These are phyloP conservation scores for Lymantria monacha DNA, from an alignment of 2,888 invertebrate species.

Conservation along the genomic window DNA sequence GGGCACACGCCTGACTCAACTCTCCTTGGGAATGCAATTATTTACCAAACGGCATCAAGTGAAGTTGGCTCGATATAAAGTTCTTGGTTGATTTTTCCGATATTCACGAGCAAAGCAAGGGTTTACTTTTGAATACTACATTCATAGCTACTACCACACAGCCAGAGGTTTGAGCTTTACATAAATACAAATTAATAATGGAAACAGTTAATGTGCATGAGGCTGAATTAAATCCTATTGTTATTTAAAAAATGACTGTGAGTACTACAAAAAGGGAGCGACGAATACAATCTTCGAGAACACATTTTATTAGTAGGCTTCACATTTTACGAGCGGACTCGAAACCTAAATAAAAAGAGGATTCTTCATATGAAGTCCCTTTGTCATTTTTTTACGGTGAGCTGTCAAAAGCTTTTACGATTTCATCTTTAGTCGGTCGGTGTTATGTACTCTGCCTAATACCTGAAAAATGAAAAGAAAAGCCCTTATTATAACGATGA, in stretches of 20 bases:
- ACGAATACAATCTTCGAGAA: constrained; percentile 54
- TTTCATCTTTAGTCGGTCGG: constrained; percentile 53
- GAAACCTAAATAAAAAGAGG: constrained; percentile 68
- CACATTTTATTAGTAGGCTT: constrained; percentile 66
- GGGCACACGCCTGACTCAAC: too few species aligned
- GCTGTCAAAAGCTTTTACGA: constrained; percentile 72
- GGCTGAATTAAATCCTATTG: constrained; percentile 49
- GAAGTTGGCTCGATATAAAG: too few species aligned
- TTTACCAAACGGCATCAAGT: too few species aligned
- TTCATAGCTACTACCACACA: too few species aligned
- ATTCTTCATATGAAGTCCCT: constrained; percentile 68
- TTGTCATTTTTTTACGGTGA: constrained; percentile 73
- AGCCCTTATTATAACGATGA: constrained; percentile 30
- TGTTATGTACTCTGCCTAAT: constrained; percentile 37
- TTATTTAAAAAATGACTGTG: constrained; percentile 44
- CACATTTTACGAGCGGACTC: constrained; percentile 65
- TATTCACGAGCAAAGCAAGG: too few species aligned
- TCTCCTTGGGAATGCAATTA: too few species aligned
- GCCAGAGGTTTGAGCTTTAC: too few species aligned
- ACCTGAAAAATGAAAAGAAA: constrained; percentile 38
- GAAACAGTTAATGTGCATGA: constrained; percentile 18
- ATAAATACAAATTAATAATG: too few species aligned
- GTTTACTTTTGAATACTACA: too few species aligned
- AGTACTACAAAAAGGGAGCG: constrained; percentile 37
- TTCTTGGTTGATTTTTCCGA: too few species aligned